Conservation (phyloP, 2,797 vertebrate species). For the Onychomys arenicola region DNA sequence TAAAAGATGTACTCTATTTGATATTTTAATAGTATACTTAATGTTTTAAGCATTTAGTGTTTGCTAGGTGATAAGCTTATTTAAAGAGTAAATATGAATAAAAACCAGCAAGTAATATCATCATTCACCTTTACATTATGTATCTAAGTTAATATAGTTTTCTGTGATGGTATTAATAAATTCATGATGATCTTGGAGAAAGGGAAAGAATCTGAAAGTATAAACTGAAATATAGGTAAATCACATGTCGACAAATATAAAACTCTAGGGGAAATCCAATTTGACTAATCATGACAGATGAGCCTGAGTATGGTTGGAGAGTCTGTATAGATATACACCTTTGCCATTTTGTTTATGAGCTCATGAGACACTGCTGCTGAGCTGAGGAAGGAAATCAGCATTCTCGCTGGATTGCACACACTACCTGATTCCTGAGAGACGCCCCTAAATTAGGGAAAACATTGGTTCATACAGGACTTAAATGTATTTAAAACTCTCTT, state of each 20-base stretch:
- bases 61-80: not conserved
- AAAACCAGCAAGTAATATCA: not conserved
- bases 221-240: not conserved
- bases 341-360: not conserved
- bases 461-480: not conserved
- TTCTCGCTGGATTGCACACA: not conserved
- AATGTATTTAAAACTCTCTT: not conserved
- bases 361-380: not conserved
- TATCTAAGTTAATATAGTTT: not conserved
- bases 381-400: not conserved
- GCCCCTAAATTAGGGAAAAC: not conserved
- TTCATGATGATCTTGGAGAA: not conserved
- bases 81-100: not conserved
- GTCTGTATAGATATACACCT: not conserved
- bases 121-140: not conserved
- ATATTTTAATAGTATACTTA: not conserved
- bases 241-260: not conserved
- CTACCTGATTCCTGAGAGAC: not conserved
- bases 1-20: not conserved
- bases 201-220: not conserved
- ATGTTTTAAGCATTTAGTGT: not conserved
- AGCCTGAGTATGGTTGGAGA: not conserved
- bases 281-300: not conserved
- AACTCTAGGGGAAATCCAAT: not conserved
- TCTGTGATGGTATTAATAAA: not conserved